Evolutionary conservation across 2,113 vertebrate species (phyloP).

Genomic region (Aythya baeri): DNA sequence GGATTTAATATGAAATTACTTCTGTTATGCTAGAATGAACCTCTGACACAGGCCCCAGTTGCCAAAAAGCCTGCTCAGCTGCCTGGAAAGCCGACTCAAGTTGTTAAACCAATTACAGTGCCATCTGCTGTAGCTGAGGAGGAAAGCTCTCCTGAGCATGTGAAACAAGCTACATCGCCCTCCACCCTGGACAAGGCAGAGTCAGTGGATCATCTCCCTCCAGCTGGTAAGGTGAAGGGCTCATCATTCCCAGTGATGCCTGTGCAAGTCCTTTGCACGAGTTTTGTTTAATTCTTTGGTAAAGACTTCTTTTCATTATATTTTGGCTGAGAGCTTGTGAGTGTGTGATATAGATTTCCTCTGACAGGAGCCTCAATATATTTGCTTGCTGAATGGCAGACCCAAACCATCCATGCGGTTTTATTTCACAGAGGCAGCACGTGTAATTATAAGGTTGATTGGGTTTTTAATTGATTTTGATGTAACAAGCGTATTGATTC

Average conservation of each 20-base stretch:
- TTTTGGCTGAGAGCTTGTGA: not conserved
- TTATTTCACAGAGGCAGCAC: constrained; percentile 1
- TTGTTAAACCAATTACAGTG: constrained; percentile 61
- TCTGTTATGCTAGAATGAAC: constrained; percentile 66
- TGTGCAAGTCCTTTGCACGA: not conserved
- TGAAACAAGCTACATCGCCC: not conserved
- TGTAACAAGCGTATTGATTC: not conserved
- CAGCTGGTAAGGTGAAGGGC: constrained; percentile 67
- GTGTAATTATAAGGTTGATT: constrained; percentile 38
- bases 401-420: not conserved
- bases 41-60: constrained; percentile 69
- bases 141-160: constrained; percentile 29
- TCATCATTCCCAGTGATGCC: not conserved
- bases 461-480: constrained; percentile 49
- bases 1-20: not conserved
- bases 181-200: constrained; percentile 10
- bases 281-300: not conserved
- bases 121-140: constrained; percentile 42
- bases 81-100: constrained; percentile 56
- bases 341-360: not conserved
- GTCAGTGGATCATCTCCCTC: constrained; percentile 58
- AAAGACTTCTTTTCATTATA: not conserved
- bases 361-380: not conserved
- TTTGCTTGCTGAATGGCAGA: not conserved
- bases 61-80: constrained; percentile 74